These are phyloP conservation scores for Mustela lutreola DNA, from an alignment of 2,113 vertebrate genomes.

Conservation along the genomic window DNA sequence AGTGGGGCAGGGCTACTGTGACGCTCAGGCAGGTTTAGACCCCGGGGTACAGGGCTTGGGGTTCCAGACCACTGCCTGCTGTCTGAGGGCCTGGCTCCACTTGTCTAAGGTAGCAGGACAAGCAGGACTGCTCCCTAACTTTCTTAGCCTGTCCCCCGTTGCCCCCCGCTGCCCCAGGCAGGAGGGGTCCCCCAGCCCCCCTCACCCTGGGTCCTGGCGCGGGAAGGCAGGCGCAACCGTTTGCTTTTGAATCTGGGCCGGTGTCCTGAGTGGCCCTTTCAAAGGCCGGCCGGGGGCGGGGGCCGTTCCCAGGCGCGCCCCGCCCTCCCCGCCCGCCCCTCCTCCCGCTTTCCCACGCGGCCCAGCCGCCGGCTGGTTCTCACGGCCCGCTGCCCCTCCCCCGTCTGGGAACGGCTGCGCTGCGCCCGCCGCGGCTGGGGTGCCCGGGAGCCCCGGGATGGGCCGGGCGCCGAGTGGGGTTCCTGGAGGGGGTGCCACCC, in stretches of 20 bases:
- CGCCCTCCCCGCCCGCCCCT: slow-evolving; percentile 76
- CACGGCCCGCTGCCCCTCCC: slow-evolving; percentile 84
- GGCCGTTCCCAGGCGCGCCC: slow-evolving; percentile 80
- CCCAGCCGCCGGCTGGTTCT: slow-evolving; percentile 84
- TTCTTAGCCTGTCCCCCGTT: background rate
- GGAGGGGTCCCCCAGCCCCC: background rate
- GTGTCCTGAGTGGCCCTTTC: slow-evolving; percentile 81
- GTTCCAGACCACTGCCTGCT: background rate
- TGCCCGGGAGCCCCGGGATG: background rate
- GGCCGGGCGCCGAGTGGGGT: background rate
- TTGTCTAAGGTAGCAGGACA: background rate
- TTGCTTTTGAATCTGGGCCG: slow-evolving; percentile 81
- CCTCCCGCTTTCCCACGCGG: slow-evolving; percentile 89
- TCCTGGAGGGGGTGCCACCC: background rate
- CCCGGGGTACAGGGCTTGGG: background rate
- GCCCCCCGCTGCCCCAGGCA: background rate
- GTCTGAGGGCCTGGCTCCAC: background rate
- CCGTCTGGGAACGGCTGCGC: slow-evolving; percentile 75
- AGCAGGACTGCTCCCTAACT: background rate
- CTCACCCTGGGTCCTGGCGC: background rate
- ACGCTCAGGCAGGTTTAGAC: background rate
- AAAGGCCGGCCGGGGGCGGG: slow-evolving; percentile 74
- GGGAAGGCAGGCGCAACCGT: slow-evolving; percentile 71
- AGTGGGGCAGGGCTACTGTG: background rate
- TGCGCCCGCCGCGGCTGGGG: background rate